phyloP scores from a whole-genome alignment of 2,888 invertebrate genomes.

The Autographa pulchrina region DNA sequence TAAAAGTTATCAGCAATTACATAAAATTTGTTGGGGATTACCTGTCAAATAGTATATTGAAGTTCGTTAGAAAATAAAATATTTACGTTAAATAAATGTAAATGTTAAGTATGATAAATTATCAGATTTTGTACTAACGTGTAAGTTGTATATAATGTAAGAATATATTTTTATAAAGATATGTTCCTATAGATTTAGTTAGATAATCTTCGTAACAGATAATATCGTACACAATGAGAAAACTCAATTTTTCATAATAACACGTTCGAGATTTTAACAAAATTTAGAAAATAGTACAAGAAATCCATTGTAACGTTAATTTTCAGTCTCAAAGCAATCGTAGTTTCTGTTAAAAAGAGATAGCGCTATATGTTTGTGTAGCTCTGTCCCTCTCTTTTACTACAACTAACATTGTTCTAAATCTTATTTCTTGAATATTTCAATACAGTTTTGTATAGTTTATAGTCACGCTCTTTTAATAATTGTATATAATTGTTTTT shows the following conservation, averaged over 20 bases:
- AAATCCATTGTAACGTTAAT: too few species aligned
- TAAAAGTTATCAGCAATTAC: too few species aligned
- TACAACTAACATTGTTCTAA: neutral
- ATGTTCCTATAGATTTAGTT: conserved; percentile 52
- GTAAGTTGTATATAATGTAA: conserved; percentile 14
- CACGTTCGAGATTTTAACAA: too few species aligned
- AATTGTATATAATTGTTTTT: neutral
- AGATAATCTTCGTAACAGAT: conserved; percentile 12
- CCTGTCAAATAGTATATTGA: conserved; percentile 52
- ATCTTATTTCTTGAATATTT: too few species aligned
- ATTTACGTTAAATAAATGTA: conserved; percentile 67
- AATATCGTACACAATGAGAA: neutral
- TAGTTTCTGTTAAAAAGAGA: neutral
- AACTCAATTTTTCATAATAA: too few species aligned
- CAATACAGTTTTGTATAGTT: too few species aligned
- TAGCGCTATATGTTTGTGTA: neutral
- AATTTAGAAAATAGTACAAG: too few species aligned
- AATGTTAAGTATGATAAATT: conserved; percentile 80
- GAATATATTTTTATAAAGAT: conserved; percentile 38
- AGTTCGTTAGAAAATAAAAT: conserved; percentile 51
- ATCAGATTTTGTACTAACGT: conserved; percentile 59
- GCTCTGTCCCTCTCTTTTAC: neutral
- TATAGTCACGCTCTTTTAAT: too few species aligned
- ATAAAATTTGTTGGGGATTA: too few species aligned
- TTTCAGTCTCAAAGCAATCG: too few species aligned